A percentile compares a stretch with the other conserved stretches of the same genome.
phyloP scores from a whole-genome alignment of 2,888 invertebrate genomes.

The Nymphalis polychloros region DNA sequence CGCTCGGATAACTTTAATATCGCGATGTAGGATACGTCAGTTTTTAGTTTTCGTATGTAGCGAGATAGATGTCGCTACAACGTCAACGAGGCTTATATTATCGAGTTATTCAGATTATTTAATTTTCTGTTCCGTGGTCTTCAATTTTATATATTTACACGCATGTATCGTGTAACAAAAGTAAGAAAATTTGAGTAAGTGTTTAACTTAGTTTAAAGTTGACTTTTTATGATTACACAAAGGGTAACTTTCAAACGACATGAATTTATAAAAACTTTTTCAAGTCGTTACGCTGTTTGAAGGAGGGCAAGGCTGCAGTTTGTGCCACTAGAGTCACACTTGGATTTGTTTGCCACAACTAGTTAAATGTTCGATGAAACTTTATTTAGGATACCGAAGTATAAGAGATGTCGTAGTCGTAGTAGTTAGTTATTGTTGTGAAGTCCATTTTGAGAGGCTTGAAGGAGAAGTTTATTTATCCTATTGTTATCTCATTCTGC shows the following conservation, averaged over 20 bases:
- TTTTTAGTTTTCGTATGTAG: too few species aligned
- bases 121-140: too few species aligned
- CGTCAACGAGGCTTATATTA: too few species aligned
- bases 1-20: too few species aligned
- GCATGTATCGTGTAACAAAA: not conserved
- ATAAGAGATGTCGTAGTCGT: conserved; percentile 62
- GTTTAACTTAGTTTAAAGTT: conserved; percentile 14
- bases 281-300: conserved; percentile 45
- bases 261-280: conserved; percentile 51
- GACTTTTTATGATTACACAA: conserved; percentile 28
- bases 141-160: too few species aligned
- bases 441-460: conserved; percentile 47
- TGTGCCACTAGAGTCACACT: conserved; percentile 64
- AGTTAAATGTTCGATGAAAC: conserved; percentile 77
- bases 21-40: too few species aligned
- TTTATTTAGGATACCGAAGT: conserved; percentile 68
- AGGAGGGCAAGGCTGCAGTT: conserved; percentile 53
- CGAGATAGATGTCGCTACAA: too few species aligned
- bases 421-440: conserved; percentile 69
- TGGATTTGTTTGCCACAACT: conserved; percentile 74
- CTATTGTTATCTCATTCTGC: conserved; percentile 33
- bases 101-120: too few species aligned
- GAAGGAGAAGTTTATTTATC: conserved; percentile 34
- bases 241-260: conserved; percentile 36
- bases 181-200: not conserved